Conservation (phyloP, 2,888 invertebrate genomes). For the Eupeodes latifasciatus region DNA sequence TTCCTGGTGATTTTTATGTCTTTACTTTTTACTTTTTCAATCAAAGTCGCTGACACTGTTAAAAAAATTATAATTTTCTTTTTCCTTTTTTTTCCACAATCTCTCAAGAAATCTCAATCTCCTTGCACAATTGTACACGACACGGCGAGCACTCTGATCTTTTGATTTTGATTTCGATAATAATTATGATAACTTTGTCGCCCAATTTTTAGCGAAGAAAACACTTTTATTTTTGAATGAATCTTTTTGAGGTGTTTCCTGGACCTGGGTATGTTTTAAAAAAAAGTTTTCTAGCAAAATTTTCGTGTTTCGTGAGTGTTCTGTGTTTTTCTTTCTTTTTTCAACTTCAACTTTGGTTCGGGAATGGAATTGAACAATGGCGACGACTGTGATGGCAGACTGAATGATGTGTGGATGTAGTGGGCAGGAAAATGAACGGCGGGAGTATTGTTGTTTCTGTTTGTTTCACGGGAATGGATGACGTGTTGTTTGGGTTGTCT, state of each 20-base stretch:
- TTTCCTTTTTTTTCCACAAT: conserved; percentile 75
- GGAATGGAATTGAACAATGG: conserved; percentile 77
- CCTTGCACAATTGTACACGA: conserved; percentile 74
- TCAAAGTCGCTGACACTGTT: conserved; percentile 66
- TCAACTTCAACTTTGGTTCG: conserved; percentile 32
- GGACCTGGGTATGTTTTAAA: conserved; percentile 58
- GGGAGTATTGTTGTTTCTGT: conserved; percentile 49
- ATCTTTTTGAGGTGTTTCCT: conserved; percentile 66
- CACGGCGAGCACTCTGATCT: conserved; percentile 31
- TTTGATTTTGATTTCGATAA: conserved; percentile 1
- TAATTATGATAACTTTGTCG: conserved; percentile 34
- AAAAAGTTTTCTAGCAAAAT: conserved; percentile 75
- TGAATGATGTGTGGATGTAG: conserved; percentile 66
- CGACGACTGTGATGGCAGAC: conserved; percentile 66
- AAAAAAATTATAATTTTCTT: conserved; percentile 47
- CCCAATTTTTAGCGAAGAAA: conserved; percentile 26
- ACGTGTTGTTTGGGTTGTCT: conserved; percentile 43
- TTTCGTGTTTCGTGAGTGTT: not conserved
- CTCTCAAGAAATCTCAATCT: conserved; percentile 10
- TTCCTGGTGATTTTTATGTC: conserved; percentile 78
- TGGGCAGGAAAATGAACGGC: conserved; percentile 61
- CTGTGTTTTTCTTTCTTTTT: conserved; percentile 63
- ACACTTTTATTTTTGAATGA: conserved; percentile 72
- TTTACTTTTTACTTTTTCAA: conserved; percentile 51
- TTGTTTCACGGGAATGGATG: not conserved